Percentiles rank a stretch among this genome's conserved stretches.
phyloP scores from a whole-genome alignment of 2,797 vertebrate genomes.

The Hephaestus fuliginosus region DNA sequence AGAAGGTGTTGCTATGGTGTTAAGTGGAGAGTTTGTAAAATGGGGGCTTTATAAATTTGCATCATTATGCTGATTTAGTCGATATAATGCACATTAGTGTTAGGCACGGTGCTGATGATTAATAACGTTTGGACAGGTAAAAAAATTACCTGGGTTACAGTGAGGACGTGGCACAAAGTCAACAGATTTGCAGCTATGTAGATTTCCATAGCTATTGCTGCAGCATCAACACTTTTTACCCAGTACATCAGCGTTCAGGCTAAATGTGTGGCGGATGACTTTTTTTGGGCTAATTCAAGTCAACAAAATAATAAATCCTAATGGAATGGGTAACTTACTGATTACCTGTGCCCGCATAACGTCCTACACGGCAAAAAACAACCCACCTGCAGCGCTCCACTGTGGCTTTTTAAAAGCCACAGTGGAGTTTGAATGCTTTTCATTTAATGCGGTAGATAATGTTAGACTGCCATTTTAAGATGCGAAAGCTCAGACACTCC shows the following conservation, averaged over 20 bases:
- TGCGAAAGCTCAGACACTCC: not conserved
- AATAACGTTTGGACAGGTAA: conserved; percentile 26
- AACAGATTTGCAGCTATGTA: conserved; percentile 11
- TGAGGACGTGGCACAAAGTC: conserved; percentile 31
- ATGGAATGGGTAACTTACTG: not conserved
- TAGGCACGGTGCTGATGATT: not conserved
- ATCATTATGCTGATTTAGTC: conserved; percentile 4
- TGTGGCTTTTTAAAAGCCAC: not conserved
- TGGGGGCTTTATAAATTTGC: not conserved
- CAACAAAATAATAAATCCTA: not conserved
- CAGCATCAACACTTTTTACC: conserved; percentile 34
- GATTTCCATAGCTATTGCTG: not conserved
- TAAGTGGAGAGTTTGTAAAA: not conserved
- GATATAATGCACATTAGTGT: conserved; percentile 21
- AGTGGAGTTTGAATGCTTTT: not conserved
- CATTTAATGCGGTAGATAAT: not conserved
- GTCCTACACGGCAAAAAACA: not conserved
- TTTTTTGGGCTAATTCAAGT: conserved; percentile 3
- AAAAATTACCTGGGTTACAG: not conserved
- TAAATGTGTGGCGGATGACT: not conserved
- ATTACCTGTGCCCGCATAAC: not conserved
- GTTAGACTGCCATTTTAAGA: not conserved
- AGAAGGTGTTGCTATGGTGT: not conserved
- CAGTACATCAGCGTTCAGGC: not conserved
- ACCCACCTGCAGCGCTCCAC: not conserved